Percentiles rank a stretch among this genome's conserved stretches.
These are phyloP conservation scores for Sceloporus undulatus DNA, from an alignment of 2,113 vertebrate species.

Conservation along the genomic window DNA sequence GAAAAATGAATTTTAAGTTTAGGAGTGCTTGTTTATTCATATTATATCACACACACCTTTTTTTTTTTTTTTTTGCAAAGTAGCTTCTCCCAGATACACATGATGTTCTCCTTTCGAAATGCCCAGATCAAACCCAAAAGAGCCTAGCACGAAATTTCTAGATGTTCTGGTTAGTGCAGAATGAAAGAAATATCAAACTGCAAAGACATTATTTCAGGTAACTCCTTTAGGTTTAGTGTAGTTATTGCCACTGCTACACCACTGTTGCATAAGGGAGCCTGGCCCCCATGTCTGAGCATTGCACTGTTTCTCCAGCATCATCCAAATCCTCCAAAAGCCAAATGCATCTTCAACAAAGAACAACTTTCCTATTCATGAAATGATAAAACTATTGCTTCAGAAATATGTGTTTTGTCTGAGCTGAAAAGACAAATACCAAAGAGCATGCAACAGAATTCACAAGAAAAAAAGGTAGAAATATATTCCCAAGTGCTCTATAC, in stretches of 20 bases:
- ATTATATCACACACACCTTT: background rate
- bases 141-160: too few relatives aligned
- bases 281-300: background rate
- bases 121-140: background rate
- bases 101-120: background rate
- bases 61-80: background rate
- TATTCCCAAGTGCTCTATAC: too few relatives aligned
- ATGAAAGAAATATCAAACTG: background rate
- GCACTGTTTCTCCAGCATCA: background rate
- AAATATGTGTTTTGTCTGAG: background rate
- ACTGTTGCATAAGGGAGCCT: background rate
- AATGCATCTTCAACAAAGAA: too few relatives aligned
- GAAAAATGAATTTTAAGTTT: background rate
- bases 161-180: background rate
- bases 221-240: background rate
- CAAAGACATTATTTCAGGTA: background rate
- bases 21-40: background rate
- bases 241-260: background rate
- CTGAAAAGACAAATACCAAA: background rate
- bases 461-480: too few relatives aligned
- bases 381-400: too few relatives aligned
- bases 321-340: background rate
- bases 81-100: too few relatives aligned
- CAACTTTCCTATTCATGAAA: too few relatives aligned
- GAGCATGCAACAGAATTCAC: too few relatives aligned